Percentiles rank a stretch among this genome's conserved stretches.
These are phyloP conservation scores for Anas platyrhynchos DNA, from an alignment of 2,113 vertebrate genomes.

Conservation along the genomic window DNA sequence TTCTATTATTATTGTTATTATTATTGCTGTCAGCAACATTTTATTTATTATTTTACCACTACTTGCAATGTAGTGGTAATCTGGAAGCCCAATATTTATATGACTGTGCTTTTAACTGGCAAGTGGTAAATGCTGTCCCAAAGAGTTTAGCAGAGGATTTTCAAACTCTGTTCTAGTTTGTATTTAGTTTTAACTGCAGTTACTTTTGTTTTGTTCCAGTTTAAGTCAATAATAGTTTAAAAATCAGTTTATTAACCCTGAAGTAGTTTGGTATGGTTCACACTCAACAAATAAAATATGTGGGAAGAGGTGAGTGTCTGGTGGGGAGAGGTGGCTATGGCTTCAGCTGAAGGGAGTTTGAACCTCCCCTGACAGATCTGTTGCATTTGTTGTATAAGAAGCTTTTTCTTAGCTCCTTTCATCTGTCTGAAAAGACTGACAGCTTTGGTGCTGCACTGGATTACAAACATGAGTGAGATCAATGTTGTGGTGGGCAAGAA, in stretches of 20 bases:
- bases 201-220: neutral
- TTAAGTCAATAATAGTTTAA: neutral
- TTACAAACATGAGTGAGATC: neutral
- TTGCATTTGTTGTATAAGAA: neutral
- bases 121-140: neutral
- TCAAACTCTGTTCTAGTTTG: neutral
- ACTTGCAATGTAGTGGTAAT: neutral
- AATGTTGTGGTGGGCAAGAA: neutral
- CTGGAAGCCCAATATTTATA: neutral
- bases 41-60: neutral
- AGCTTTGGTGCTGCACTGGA: neutral
- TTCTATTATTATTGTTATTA: constrained; percentile 4
- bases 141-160: neutral
- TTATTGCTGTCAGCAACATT: neutral
- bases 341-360: neutral
- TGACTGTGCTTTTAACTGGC: neutral
- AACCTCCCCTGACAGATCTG: neutral
- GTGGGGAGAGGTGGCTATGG: neutral
- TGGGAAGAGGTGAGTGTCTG: neutral
- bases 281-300: neutral
- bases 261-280: neutral
- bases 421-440: neutral
- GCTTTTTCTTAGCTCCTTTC: neutral
- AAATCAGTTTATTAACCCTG: neutral
- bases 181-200: neutral